phyloP scores from a whole-genome alignment of 2,797 vertebrate genomes.

The Tinamus major region DNA sequence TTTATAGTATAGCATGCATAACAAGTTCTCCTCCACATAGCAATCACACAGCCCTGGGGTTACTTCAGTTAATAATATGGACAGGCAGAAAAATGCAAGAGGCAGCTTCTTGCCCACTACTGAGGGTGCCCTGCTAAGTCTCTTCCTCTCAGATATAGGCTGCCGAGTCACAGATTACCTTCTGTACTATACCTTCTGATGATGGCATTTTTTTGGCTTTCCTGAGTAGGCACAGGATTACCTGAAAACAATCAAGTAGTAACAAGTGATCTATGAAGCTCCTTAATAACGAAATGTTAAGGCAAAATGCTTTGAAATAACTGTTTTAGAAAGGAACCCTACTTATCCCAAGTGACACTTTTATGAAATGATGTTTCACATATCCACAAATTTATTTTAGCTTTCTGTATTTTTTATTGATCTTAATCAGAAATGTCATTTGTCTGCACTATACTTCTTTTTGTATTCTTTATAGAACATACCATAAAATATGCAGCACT shows the following conservation, averaged over 20 bases:
- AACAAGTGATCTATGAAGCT: constrained; percentile 1
- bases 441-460: neutral
- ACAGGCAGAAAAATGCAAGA: neutral
- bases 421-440: neutral
- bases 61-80: neutral
- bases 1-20: neutral
- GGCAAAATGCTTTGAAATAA: neutral
- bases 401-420: neutral
- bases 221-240: neutral
- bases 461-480: neutral
- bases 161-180: neutral
- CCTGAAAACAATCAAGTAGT: neutral
- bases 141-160: neutral
- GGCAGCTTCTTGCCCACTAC: neutral
- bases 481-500: neutral
- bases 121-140: neutral
- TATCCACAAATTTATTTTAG: neutral
- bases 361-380: neutral
- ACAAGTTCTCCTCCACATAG: neutral
- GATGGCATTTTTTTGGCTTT: neutral
- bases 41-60: neutral
- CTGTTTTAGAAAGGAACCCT: neutral
- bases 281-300: neutral
- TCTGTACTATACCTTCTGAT: neutral
- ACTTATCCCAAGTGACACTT: neutral